Conservation (phyloP, 30 jellyfish, hydroid and myxozoan genomes). For the Pseudorhiza aurosa region DNA sequence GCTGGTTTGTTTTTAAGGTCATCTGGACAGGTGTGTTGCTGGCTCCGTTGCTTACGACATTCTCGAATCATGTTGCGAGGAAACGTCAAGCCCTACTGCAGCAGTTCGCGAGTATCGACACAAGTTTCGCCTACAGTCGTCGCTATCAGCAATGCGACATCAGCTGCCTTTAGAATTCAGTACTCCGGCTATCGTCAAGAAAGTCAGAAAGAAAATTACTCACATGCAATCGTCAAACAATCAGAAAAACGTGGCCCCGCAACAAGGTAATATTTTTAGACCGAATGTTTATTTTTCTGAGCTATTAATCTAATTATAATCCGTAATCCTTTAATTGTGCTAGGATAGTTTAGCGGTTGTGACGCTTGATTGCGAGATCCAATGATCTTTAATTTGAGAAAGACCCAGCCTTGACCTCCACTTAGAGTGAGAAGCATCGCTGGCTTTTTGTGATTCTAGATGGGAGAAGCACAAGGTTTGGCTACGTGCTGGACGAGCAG, state of each 20-base stretch:
- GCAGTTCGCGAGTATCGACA: conserved; percentile 95
- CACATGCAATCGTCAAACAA: conserved; percentile 61
- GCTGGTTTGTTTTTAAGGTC: conserved; percentile 57
- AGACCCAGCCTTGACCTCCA: too few relatives aligned
- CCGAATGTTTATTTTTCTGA: too few relatives aligned
- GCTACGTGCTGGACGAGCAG: too few relatives aligned
- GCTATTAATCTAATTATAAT: too few relatives aligned
- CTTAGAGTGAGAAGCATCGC: too few relatives aligned
- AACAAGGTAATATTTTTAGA: conserved; percentile 38
- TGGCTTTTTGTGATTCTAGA: too few relatives aligned
- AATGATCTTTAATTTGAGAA: too few relatives aligned
- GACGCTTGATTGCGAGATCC: too few relatives aligned
- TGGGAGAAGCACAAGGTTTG: too few relatives aligned
- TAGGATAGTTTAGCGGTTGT: too few relatives aligned
- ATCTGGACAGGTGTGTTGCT: conserved; percentile 98
- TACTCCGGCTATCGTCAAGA: conserved; percentile 83
- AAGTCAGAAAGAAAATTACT: conserved; percentile 73
- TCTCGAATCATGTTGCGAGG: conserved; percentile 97
- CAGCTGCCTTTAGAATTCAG: conserved; percentile 80
- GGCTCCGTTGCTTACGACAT: conserved; percentile 98
- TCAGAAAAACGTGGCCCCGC: conserved; percentile 52
- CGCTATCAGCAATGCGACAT: conserved; percentile 79
- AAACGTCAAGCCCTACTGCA: conserved; percentile 95
- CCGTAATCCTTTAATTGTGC: too few relatives aligned
- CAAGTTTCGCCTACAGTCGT: conserved; percentile 87